phyloP scores from a whole-genome alignment of 2,888 invertebrate genomes.

The Andrena haemorrhoa region DNA sequence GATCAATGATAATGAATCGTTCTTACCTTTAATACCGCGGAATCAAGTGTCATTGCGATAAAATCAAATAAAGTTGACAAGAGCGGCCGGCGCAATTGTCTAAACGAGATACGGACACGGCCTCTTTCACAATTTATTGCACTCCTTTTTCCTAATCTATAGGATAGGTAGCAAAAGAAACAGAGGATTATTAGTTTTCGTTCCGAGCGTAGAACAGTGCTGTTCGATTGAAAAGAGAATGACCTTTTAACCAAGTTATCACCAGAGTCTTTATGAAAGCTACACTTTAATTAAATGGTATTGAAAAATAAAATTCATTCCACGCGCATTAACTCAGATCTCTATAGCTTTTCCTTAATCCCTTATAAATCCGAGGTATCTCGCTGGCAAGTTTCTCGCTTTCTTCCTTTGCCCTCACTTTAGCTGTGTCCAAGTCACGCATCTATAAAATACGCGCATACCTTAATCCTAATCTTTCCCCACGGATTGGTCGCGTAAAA shows the following conservation, averaged over 20 bases:
- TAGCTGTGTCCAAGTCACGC: slow-evolving; percentile 29
- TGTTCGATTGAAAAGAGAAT: neutral
- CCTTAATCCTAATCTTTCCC: neutral
- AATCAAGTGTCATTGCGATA: slow-evolving; percentile 14
- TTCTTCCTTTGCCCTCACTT: slow-evolving; percentile 32
- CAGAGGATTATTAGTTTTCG: neutral
- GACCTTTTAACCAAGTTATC: too few species aligned
- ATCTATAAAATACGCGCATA: slow-evolving; percentile 51
- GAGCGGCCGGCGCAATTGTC: neutral
- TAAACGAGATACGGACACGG: neutral
- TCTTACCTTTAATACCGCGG: slow-evolving; percentile 3
- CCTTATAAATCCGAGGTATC: slow-evolving; percentile 56
- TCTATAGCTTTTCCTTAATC: slow-evolving; percentile 29
- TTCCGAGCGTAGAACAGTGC: neutral
- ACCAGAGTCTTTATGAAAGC: neutral
- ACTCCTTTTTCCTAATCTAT: too few species aligned
- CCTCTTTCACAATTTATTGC: neutral
- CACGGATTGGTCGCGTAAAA: neutral
- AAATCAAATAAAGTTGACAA: slow-evolving; percentile 20
- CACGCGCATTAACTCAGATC: slow-evolving; percentile 2
- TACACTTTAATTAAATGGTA: neutral
- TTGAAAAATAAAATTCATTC: neutral
- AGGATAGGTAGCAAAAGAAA: neutral
- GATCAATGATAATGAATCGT: slow-evolving; percentile 9
- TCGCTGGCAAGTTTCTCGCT: slow-evolving; percentile 9